phyloP scores from a whole-genome alignment of 2,888 invertebrate genomes.

The Hofmannophila pseudospretella region DNA sequence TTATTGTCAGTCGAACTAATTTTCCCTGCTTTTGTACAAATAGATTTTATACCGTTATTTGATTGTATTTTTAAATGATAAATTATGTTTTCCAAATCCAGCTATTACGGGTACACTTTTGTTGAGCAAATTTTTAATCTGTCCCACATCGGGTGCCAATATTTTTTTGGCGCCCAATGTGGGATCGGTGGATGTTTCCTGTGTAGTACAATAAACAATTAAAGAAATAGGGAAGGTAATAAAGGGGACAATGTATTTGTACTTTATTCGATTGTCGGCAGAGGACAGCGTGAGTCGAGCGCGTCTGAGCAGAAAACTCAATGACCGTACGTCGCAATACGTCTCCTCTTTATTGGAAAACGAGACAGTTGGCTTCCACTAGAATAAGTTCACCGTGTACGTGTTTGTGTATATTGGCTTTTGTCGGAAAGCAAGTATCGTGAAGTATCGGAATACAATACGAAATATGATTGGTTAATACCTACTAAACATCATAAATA shows the following conservation, averaged over 20 bases:
- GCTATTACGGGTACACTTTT: not conserved
- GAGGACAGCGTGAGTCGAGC: slow-evolving; percentile 29
- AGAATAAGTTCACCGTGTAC: slow-evolving; percentile 52
- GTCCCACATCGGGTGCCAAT: not conserved
- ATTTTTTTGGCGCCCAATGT: not conserved
- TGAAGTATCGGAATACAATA: slow-evolving; percentile 36
- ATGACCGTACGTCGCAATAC: slow-evolving; percentile 63
- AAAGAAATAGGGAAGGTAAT: slow-evolving; percentile 24
- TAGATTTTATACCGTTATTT: too few relatives aligned
- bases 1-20: slow-evolving; percentile 16
- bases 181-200: too few relatives aligned
- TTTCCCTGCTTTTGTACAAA: not conserved
- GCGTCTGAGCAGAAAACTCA: slow-evolving; percentile 67
- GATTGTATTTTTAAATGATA: not conserved
- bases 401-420: slow-evolving; percentile 62
- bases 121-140: not conserved
- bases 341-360: slow-evolving; percentile 70
- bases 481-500: not conserved
- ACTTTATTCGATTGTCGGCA: slow-evolving; percentile 39
- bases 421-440: slow-evolving; percentile 50
- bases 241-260: slow-evolving; percentile 22
- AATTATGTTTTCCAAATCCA: not conserved
- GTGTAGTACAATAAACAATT: too few relatives aligned
- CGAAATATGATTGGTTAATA: slow-evolving; percentile 15
- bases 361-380: slow-evolving; percentile 63